Conservation (phyloP, 2,797 vertebrate species). For the Xiphorhynchus erythropygius region DNA sequence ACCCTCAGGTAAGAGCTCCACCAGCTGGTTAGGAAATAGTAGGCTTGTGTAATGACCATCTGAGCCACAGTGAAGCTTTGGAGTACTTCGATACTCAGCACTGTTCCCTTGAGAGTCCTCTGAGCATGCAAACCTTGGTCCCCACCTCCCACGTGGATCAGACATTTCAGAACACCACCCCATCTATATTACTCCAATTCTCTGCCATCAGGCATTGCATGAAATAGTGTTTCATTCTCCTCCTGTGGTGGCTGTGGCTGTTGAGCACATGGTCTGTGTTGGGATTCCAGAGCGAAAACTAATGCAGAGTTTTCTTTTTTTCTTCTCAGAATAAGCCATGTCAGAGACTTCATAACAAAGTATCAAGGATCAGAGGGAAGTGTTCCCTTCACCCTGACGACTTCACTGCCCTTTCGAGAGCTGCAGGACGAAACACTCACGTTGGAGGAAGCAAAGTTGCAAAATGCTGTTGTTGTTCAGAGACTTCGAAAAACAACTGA, state of each 20-base stretch:
- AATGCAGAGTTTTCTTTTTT: not conserved
- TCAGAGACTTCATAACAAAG: conserved; percentile 88
- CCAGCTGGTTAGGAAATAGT: conserved; percentile 22
- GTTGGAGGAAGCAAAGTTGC: conserved; percentile 86
- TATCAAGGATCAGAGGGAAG: conserved; percentile 79
- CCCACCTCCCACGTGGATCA: not conserved
- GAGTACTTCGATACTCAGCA: not conserved
- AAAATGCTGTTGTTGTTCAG: conserved; percentile 91
- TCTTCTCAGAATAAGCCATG: conserved; percentile 84
- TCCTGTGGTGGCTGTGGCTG: not conserved
- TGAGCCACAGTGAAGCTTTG: not conserved
- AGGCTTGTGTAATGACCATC: not conserved
- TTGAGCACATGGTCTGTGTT: fast-evolving
- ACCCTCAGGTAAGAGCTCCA: conserved; percentile 22
- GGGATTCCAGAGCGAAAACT: not conserved
- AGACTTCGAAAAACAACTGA: conserved; percentile 81
- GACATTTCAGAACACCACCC: not conserved
- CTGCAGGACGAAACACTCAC: conserved; percentile 83
- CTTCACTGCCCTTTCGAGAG: conserved; percentile 85
- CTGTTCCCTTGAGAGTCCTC: not conserved
- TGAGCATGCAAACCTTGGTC: not conserved
- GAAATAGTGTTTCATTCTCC: not conserved
- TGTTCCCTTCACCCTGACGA: conserved; percentile 85
- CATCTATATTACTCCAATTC: not conserved
- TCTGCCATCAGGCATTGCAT: not conserved